Evolutionary conservation across 2,797 vertebrate genomes (phyloP).

Genomic region (Karalla daura): DNA sequence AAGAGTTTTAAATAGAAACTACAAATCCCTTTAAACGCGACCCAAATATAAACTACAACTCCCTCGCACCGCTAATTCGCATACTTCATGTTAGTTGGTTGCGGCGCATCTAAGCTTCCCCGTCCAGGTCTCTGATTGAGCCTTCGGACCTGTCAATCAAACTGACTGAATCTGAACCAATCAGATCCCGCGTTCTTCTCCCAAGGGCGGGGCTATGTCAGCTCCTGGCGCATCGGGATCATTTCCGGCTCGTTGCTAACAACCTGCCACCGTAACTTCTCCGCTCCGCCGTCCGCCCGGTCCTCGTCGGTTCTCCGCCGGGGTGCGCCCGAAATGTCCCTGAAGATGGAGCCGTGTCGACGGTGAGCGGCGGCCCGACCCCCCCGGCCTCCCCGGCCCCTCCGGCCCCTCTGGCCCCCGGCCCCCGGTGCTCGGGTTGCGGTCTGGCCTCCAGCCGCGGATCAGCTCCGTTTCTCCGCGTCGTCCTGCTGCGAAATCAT

Average conservation of each 20-base stretch:
- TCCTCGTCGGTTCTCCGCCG: slow-evolving; percentile 15
- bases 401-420: slow-evolving; percentile 53
- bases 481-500: slow-evolving; percentile 74
- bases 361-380: slow-evolving; percentile 26
- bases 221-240: slow-evolving; percentile 33
- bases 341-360: slow-evolving; percentile 58
- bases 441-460: slow-evolving; percentile 80
- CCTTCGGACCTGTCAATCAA: slow-evolving; percentile 49
- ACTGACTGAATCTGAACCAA: slow-evolving; percentile 17
- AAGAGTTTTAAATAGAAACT: background rate
- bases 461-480: slow-evolving; percentile 63
- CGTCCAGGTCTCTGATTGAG: slow-evolving; percentile 47
- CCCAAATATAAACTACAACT: slow-evolving; percentile 43
- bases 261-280: slow-evolving; percentile 76
- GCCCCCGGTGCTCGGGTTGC: slow-evolving; percentile 70
- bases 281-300: slow-evolving; percentile 42
- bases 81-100: slow-evolving; percentile 54
- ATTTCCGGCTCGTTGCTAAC: slow-evolving; percentile 73
- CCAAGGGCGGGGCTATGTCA: slow-evolving; percentile 58
- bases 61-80: slow-evolving; percentile 31
- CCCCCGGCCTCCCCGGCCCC: slow-evolving; percentile 63
- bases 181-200: background rate
- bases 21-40: background rate
- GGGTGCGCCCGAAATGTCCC: background rate
- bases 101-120: slow-evolving; percentile 16